Conservation (phyloP, 2,888 invertebrate genomes). For the Tenthredo distinguenda region DNA sequence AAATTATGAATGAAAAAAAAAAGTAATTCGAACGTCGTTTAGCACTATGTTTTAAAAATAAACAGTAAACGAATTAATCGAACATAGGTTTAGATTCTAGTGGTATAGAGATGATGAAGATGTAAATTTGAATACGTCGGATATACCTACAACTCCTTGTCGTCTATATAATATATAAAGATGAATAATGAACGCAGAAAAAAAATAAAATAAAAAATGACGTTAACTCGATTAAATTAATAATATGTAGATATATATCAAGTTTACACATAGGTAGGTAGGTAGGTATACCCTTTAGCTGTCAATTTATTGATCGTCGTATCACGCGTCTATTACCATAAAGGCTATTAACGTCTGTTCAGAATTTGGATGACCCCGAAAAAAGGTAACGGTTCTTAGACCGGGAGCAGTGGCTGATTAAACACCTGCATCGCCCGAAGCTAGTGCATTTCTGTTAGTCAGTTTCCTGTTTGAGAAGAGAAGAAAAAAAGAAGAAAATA, state of each 20-base stretch:
- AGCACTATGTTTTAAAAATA: too few relatives aligned
- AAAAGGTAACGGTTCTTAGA: neutral
- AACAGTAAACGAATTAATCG: too few relatives aligned
- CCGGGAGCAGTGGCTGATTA: slow-evolving; percentile 1
- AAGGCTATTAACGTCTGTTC: neutral
- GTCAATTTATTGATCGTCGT: neutral
- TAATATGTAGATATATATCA: neutral
- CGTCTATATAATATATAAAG: neutral
- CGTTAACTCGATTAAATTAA: neutral
- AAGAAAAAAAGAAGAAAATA: neutral
- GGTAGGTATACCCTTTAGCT: neutral
- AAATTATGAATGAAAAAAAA: neutral
- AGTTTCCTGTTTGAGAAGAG: slow-evolving; percentile 5
- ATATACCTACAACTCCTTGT: neutral
- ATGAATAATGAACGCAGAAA: too few relatives aligned
- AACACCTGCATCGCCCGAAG: slow-evolving; percentile 35
- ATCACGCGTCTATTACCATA: neutral
- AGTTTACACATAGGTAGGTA: neutral
- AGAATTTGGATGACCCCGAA: slow-evolving; percentile 2
- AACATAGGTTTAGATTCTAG: neutral
- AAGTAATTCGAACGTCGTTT: too few relatives aligned
- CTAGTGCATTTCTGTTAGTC: slow-evolving; percentile 21
- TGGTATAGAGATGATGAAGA: neutral
- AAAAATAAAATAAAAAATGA: neutral
- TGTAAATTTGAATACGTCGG: neutral